Base-by-base conservation (phyloP, 2,888 invertebrate genomes). In the Chrysina gloriosa region DNA sequence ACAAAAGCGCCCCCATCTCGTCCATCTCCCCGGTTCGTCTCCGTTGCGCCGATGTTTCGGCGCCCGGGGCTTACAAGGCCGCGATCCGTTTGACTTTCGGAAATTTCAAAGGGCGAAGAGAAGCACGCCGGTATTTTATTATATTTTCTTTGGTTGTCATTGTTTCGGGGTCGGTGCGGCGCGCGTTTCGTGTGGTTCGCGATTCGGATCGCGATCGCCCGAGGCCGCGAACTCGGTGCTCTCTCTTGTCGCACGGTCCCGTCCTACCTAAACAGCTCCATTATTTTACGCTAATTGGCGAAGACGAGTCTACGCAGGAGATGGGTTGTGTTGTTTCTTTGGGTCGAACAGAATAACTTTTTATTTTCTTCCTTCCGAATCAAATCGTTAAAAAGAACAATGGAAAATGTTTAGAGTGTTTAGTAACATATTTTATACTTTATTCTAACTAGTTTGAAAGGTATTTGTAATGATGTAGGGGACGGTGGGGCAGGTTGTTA, bases 211-310 rank as follows among this genome's bases (percentile, higher is more conserved):
- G 75, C 68, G 73, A 73, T 74, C 67, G 74, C 78, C 72, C 29
- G 64, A 63, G 76, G 79, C 76, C 54, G 67, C 71, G 70, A 72
- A 72, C 66, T 65, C 67, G 56, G 70, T 25, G 58, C 39, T 58
- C n/a, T n/a, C 36, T 58, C 71, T 72, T 73, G 73, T 74, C 74
- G 73, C 72, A 71, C 50, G 73, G 73, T 34, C 42, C 16, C 68
- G 27, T 34, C 52, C 72, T 73, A 58, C 58, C 76, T 72, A 73
- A 77, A 79, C 78, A 79, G 77, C 79, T 78, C 77, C 80, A 80
- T 81, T 80, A 79, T 79, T 77, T 76, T 72, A 73, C 75, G 74
- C 79, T 81, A 81, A 81, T 81, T 81, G 81, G 80, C 48, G 64
- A 65, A 14, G 27, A 11, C 27, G 45, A 45, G 45, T 45, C 21